phyloP scores from a whole-genome alignment of 2,113 vertebrate genomes.

The Poicephalus meyeri region DNA sequence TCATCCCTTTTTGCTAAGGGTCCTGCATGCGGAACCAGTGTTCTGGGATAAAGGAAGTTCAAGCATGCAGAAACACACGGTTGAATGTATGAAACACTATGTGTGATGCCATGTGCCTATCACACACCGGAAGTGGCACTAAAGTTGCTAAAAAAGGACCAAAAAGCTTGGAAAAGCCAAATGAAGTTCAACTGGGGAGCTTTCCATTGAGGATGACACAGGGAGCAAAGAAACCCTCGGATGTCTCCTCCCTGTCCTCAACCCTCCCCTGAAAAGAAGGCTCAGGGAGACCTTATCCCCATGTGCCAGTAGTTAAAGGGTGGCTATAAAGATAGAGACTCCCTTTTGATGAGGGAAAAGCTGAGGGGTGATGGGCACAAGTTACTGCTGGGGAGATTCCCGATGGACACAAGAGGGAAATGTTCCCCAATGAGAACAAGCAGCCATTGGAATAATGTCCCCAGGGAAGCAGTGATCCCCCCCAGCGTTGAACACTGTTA shows the following conservation, averaged over 20 bases:
- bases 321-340: neutral
- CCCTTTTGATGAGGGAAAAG: neutral
- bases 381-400: neutral
- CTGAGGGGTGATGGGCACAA: neutral
- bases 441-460: neutral
- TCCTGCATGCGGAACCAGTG: neutral
- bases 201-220: too few species aligned
- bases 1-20: neutral
- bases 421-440: neutral
- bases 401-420: neutral
- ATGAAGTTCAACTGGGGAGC: neutral
- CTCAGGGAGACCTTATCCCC: neutral
- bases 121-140: neutral
- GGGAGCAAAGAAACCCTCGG: neutral
- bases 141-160: neutral
- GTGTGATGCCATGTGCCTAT: accelerated
- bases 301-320: neutral
- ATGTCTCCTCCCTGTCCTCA: neutral
- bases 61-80: neutral
- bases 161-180: neutral
- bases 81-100: neutral
- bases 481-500: neutral
- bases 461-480: neutral
- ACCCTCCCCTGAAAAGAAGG: neutral
- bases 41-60: neutral